Evolutionary conservation across 2,113 vertebrate genomes (phyloP).

Genomic region (Bubo bubo): DNA sequence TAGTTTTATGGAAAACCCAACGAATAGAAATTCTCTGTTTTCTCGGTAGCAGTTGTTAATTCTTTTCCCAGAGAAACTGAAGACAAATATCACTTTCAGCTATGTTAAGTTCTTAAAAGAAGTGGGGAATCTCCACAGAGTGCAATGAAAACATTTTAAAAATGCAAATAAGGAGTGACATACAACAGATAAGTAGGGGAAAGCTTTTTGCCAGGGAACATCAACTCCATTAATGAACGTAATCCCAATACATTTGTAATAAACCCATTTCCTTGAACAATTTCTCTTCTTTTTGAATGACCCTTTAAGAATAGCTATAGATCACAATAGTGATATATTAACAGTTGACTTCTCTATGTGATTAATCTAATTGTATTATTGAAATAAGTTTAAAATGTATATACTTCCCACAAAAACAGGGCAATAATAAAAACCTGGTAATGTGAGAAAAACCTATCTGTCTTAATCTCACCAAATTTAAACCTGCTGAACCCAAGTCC

Average conservation of each 20-base stretch:
- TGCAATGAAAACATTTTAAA: constrained; percentile 60
- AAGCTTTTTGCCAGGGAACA: constrained; percentile 30
- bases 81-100: constrained; percentile 46
- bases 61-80: constrained; percentile 28
- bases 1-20: background rate
- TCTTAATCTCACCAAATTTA: constrained; percentile 50
- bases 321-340: background rate
- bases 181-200: background rate
- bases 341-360: background rate
- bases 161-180: constrained; percentile 57
- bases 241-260: constrained; percentile 26
- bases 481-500: constrained; percentile 40
- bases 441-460: background rate
- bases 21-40: constrained; percentile 9
- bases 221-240: background rate
- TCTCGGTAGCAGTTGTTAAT: background rate
- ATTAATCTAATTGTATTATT: background rate
- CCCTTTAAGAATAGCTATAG: background rate
- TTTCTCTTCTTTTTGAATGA: background rate
- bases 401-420: background rate
- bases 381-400: background rate
- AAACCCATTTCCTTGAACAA: background rate
- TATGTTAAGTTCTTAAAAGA: constrained; percentile 32
- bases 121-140: constrained; percentile 36
- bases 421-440: background rate